Evolutionary conservation across 37 sponge, comb jelly and placozoan genomes (phyloP).

Genomic region (Cliona cf. orientalis): DNA sequence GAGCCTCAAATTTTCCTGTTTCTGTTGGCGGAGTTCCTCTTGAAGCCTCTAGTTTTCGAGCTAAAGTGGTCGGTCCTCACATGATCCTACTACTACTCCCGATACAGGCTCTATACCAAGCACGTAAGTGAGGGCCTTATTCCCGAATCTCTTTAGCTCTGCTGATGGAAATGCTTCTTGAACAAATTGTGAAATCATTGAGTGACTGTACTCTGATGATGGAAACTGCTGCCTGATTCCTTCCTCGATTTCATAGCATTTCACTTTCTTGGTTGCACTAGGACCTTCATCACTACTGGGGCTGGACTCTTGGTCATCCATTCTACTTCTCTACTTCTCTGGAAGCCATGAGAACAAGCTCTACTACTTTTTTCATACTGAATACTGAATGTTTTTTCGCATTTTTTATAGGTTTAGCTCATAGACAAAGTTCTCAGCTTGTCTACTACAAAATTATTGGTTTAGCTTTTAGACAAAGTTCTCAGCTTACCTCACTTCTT

Average conservation of each 20-base stretch:
- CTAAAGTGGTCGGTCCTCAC: neutral
- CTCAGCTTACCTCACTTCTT: too few relatives aligned
- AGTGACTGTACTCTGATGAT: neutral
- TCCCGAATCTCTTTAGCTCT: neutral
- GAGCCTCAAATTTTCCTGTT: too few relatives aligned
- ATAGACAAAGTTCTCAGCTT: too few relatives aligned
- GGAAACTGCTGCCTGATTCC: neutral
- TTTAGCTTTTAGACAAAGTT: too few relatives aligned
- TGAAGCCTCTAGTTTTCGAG: too few relatives aligned
- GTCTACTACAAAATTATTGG: too few relatives aligned
- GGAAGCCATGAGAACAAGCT: neutral
- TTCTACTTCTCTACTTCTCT: neutral
- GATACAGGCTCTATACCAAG: neutral
- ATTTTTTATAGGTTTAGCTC: too few relatives aligned
- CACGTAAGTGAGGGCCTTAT: neutral
- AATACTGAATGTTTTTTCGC: too few relatives aligned
- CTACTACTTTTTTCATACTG: too few relatives aligned
- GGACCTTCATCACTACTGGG: conserved; percentile 7
- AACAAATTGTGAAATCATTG: neutral
- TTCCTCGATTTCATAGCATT: neutral
- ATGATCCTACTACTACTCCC: neutral
- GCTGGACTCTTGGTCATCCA: neutral
- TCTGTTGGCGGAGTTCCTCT: too few relatives aligned
- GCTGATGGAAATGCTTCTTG: neutral
- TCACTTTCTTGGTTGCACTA: conserved; percentile 7